Evolutionary conservation across 2,113 vertebrate genomes (phyloP), one percentile per base, ranked within the genome.

Genomic region (Dasyornis broadbenti): DNA sequence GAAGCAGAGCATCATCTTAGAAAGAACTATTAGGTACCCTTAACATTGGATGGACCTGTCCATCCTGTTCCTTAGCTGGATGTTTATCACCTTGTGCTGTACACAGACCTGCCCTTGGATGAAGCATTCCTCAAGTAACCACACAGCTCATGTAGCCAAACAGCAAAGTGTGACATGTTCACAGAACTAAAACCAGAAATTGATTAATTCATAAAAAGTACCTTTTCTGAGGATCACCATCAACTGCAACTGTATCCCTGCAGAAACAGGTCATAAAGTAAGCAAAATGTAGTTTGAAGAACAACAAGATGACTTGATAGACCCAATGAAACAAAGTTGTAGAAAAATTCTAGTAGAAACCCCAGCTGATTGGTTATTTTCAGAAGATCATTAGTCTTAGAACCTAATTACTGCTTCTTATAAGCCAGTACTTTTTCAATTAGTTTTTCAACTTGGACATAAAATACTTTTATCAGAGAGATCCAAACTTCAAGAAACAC

Each of bases 201-300:
- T 1, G 15, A 47, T 49, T 73, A 0, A 44, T 37, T 71, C 33
- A 69, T 26, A 44, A 78, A 28, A 80, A 27, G 30, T 97, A 99
- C 98, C 98, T 98, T 94, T 98, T 98, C 92, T 98, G 98, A 76
- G 97, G 95, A 39, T 98, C 98, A 57, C 98, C 98, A 97, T 98
- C 98, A 81, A 86, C 97, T 76, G 98, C 98, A 96, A 94, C 94
- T 69, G 96, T 64, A 89, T 98, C 98, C 96, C 98, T 98, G 86
- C 47, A 95, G 93, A 92, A 96, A 96, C 31, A 95, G 44, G 60
- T 35, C 69, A 90, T 15, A 69, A 82, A 66, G 56, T 49, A 66
- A 92, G 39, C 44, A 86, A 83, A 94, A 82, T 15, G 6, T 13
- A 88, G 28, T 78, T 69, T 37, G 42, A 78, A 77, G 52, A 15